Evolutionary conservation across 2,113 vertebrate species (phyloP).

Genomic region (Otolemur garnettii): DNA sequence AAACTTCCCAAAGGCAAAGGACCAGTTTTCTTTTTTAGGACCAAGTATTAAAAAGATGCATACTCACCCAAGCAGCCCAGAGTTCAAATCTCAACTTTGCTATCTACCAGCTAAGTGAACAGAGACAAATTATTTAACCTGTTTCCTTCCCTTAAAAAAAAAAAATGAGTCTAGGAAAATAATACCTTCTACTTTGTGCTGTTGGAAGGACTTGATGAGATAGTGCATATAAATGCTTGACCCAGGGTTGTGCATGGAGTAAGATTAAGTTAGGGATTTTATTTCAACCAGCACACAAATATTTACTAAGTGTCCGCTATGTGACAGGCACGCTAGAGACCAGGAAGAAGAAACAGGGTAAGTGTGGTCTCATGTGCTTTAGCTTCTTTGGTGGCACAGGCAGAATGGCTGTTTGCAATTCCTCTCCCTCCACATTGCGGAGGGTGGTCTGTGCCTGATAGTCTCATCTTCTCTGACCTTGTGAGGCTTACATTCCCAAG

Average conservation of each 20-base stretch:
- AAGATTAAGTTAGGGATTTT: not conserved
- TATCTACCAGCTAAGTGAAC: not conserved
- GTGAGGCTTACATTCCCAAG: not conserved
- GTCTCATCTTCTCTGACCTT: not conserved
- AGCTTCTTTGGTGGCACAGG: not conserved
- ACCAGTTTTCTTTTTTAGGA: not conserved
- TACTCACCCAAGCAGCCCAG: not conserved
- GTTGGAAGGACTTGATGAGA: not conserved
- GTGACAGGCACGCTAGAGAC: not conserved
- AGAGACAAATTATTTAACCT: conserved; percentile 28
- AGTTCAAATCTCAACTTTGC: conserved; percentile 45
- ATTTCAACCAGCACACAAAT: not conserved
- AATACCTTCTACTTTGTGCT: not conserved
- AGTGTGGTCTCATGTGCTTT: not conserved
- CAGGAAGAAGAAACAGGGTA: not conserved
- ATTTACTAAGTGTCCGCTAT: not conserved
- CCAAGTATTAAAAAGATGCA: not conserved
- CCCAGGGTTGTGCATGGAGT: not conserved
- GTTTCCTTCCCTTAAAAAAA: not conserved
- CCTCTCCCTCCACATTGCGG: not conserved
- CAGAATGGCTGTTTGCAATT: not conserved
- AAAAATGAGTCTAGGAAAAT: conserved; percentile 20
- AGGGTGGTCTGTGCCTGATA: not conserved
- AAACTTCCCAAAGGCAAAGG: conserved; percentile 27
- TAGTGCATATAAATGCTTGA: not conserved